A percentile compares a stretch with the other conserved stretches of the same genome.
Evolutionary conservation across 2,797 vertebrate genomes (phyloP).

Genomic region (Malacoraja senta): DNA sequence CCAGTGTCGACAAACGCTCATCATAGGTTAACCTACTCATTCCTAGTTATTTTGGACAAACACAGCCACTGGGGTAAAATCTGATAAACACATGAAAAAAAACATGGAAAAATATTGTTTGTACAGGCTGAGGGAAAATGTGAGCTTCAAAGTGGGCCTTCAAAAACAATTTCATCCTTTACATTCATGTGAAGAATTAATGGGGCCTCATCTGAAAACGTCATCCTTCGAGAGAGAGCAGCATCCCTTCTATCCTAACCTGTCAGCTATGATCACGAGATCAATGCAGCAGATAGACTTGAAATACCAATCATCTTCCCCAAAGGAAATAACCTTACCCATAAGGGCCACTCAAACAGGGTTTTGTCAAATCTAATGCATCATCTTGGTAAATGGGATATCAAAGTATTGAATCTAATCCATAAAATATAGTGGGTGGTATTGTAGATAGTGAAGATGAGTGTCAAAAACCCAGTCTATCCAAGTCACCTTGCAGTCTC

Average conservation of each 20-base stretch:
- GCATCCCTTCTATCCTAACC: neutral
- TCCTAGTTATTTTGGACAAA: neutral
- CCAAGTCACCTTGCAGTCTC: no score
- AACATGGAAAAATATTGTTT: neutral
- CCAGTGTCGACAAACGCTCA: no score
- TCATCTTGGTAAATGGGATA: neutral
- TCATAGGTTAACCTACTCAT: no score
- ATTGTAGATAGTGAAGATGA: no score
- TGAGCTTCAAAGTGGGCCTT: neutral
- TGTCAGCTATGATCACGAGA: neutral
- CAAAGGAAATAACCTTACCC: neutral
- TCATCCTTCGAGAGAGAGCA: neutral
- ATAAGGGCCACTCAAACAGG: no score
- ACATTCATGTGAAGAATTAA: neutral
- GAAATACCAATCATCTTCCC: neutral
- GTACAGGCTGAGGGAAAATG: neutral
- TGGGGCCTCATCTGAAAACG: neutral
- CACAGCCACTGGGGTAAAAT: neutral
- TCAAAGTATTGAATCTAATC: neutral
- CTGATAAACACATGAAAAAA: neutral
- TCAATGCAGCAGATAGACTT: neutral
- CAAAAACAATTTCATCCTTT: neutral
- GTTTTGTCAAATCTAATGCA: neutral
- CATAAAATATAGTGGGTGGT: neutral
- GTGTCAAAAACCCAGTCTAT: no score